These are phyloP conservation scores for Lagocephalus sceleratus DNA, from an alignment of 2,797 vertebrate genomes.

Conservation along the genomic window DNA sequence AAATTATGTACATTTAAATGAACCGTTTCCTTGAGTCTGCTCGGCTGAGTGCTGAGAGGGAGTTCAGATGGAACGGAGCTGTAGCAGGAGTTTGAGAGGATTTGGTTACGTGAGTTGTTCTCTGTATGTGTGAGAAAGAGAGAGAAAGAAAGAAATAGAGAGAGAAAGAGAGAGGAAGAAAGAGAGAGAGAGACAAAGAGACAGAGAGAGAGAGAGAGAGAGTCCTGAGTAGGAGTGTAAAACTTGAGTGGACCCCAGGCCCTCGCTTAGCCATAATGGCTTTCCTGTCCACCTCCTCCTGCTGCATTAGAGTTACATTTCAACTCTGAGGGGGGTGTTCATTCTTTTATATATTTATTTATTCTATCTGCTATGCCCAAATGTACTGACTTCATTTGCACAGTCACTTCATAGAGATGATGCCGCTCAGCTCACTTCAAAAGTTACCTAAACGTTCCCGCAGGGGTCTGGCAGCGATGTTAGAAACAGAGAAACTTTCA, in stretches of 20 bases:
- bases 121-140: conserved; percentile 28
- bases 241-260: conserved; percentile 78
- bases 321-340: conserved; percentile 46
- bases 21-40: conserved; percentile 75
- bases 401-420: conserved; percentile 45
- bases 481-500: conserved; percentile 40
- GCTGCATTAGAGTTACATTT: conserved; percentile 69
- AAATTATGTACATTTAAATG: conserved; percentile 82
- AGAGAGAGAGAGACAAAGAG: conserved; percentile 42
- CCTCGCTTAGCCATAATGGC: conserved; percentile 76
- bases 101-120: conserved; percentile 26
- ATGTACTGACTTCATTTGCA: conserved; percentile 41
- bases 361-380: conserved; percentile 53
- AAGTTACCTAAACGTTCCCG: conserved; percentile 37
- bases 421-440: conserved; percentile 49
- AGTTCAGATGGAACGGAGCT: conserved; percentile 71
- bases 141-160: conserved; percentile 18
- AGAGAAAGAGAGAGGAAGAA: conserved; percentile 19
- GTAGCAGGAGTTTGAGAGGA: conserved; percentile 58
- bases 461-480: conserved; percentile 30
- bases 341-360: conserved; percentile 66
- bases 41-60: conserved; percentile 68
- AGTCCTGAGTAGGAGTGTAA: conserved; percentile 73
- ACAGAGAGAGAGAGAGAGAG: conserved; percentile 29
- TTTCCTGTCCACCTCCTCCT: conserved; percentile 65